A percentile compares a stretch with the other conserved stretches of the same genome.
Evolutionary conservation across 2,888 invertebrate species (phyloP).

Genomic region (Caenorhabditis sulstoni): DNA sequence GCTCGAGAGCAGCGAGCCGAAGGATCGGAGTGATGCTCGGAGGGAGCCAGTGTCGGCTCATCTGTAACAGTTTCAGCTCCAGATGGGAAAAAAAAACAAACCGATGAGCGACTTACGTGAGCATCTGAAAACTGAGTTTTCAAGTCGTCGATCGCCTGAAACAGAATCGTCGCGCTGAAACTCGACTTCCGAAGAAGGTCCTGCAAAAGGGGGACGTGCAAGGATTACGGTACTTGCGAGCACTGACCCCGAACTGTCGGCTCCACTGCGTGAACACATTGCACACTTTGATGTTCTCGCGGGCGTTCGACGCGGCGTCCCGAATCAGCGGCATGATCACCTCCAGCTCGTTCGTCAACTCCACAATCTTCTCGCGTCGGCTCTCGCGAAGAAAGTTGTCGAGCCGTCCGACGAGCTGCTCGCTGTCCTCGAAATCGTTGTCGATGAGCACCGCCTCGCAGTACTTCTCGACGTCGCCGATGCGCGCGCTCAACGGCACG

Average conservation of each 20-base stretch:
- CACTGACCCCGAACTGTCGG: conserved; percentile 61
- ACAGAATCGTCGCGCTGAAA: conserved; percentile 59
- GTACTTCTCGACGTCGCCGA: conserved; percentile 67
- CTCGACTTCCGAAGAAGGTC: conserved; percentile 52
- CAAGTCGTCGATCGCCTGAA: conserved; percentile 72
- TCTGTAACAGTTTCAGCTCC: too few species aligned
- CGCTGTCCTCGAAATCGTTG: conserved; percentile 61
- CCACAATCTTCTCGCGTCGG: conserved; percentile 69
- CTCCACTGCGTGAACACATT: conserved; percentile 76
- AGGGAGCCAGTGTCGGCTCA: conserved; percentile 74
- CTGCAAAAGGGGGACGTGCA: conserved; percentile 18
- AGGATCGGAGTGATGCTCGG: conserved; percentile 72
- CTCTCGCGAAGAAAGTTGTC: conserved; percentile 67
- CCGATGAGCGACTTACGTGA: conserved; percentile 32
- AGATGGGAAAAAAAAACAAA: too few species aligned
- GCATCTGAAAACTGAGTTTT: conserved; percentile 67
- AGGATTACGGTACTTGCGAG: too few species aligned
- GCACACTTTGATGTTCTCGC: conserved; percentile 72
- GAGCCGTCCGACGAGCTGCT: conserved; percentile 56
- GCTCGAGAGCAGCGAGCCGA: conserved; percentile 56
- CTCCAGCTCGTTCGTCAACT: conserved; percentile 65
- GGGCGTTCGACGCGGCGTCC: conserved; percentile 72
- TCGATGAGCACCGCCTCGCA: conserved; percentile 67
- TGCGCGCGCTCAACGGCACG: conserved; percentile 61
- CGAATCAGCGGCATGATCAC: conserved; percentile 69